Conservation (phyloP, 1,140 invertebrate species). For the Stegodyphus mimosarum region DNA sequence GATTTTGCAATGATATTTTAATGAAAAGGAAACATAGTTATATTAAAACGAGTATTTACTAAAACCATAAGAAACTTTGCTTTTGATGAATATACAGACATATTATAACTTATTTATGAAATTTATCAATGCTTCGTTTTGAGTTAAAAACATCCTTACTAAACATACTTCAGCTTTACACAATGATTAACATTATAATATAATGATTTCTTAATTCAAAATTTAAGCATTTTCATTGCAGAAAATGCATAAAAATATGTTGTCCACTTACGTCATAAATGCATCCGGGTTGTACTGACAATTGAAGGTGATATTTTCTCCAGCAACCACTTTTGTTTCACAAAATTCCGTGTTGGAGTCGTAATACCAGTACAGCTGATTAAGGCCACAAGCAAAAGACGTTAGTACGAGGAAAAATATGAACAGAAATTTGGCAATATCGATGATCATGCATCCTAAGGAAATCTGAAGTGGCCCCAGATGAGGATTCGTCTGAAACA, state of each 20-base stretch:
- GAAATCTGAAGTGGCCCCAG: conserved; percentile 72
- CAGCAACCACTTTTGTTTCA: conserved; percentile 58
- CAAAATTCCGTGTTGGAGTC: conserved; percentile 63
- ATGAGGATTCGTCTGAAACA: conserved; percentile 71
- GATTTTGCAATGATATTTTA: too few relatives aligned
- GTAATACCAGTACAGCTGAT: conserved; percentile 71
- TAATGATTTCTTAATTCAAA: not conserved
- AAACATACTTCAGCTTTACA: too few relatives aligned
- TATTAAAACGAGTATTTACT: too few relatives aligned
- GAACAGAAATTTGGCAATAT: conserved; percentile 72
- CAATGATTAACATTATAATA: not conserved
- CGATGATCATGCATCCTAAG: conserved; percentile 72
- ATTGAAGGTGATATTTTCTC: conserved; percentile 62
- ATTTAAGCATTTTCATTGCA: not conserved
- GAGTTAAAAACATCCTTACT: too few relatives aligned
- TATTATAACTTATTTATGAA: too few relatives aligned
- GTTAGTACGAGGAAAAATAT: conserved; percentile 72
- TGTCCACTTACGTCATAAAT: conserved; percentile 66
- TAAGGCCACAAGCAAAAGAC: conserved; percentile 71
- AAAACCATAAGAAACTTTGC: too few relatives aligned
- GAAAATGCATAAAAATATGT: not conserved
- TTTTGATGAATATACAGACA: too few relatives aligned
- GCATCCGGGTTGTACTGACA: conserved; percentile 65
- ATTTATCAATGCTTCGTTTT: too few relatives aligned
- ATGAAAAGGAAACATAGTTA: too few relatives aligned